Conservation (phyloP, 2,888 invertebrate species). For the Isotomurus palustris region DNA sequence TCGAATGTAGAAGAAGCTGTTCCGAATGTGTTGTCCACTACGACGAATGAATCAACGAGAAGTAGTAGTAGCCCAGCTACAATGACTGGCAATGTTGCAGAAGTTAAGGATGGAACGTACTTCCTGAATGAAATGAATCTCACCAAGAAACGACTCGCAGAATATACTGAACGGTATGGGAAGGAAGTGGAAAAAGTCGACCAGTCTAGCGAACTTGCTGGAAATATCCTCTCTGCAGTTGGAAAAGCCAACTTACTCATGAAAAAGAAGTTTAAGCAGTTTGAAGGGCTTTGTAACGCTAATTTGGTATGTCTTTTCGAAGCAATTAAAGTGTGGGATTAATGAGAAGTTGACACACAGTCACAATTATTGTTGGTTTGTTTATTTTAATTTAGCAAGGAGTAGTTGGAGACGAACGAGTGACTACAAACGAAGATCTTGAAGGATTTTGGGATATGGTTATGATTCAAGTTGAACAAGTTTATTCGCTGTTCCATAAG, state of each 20-base stretch:
- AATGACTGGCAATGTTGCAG: too few relatives aligned
- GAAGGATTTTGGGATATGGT: conserved; percentile 99
- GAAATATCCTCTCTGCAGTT: conserved; percentile 77
- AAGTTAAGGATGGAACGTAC: conserved; percentile 71
- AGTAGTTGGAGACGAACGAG: conserved; percentile 62
- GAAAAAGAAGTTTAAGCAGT: conserved; percentile 92
- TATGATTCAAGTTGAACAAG: conserved; percentile 79
- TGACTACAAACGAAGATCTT: conserved; percentile 81
- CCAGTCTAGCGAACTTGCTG: conserved; percentile 66
- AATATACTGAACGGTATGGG: conserved; percentile 66
- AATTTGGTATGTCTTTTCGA: conserved; percentile 63
- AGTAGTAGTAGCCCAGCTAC: too few relatives aligned
- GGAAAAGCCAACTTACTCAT: conserved; percentile 87
- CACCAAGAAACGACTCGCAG: conserved; percentile 67
- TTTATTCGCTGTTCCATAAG: conserved; percentile 55
- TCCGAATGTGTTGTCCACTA: too few relatives aligned
- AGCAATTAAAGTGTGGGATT: too few relatives aligned
- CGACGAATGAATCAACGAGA: too few relatives aligned
- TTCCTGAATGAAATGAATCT: conserved; percentile 63
- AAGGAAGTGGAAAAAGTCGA: conserved; percentile 58
- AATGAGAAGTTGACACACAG: too few relatives aligned
- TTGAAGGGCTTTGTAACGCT: conserved; percentile 70
- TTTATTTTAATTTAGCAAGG: conserved; percentile 34
- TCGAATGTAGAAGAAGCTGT: too few relatives aligned
- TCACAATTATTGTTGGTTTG: too few relatives aligned